Conservation (phyloP, 2,888 invertebrate genomes). For the Nephrotoma guestfalica region DNA sequence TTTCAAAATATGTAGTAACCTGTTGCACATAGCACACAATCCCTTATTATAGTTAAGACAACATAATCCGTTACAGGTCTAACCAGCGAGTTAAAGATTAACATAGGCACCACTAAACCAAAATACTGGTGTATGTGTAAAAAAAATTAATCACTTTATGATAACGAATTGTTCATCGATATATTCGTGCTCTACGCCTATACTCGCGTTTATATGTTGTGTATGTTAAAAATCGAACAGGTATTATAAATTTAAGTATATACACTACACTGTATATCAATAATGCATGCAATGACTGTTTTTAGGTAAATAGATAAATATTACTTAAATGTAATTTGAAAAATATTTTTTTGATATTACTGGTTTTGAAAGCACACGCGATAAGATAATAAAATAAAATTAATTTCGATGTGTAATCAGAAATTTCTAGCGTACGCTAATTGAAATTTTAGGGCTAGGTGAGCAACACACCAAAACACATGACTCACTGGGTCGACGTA, state of each 20-base stretch:
- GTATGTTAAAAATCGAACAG: background rate
- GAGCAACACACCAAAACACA: background rate
- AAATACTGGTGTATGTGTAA: too few species aligned
- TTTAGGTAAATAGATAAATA: background rate
- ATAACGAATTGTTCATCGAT: background rate
- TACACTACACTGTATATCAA: too few species aligned
- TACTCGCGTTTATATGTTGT: background rate
- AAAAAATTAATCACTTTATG: background rate
- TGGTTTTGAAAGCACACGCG: background rate
- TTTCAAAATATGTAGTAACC: background rate
- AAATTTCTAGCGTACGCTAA: background rate
- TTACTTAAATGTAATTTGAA: too few species aligned
- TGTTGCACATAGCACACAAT: background rate
- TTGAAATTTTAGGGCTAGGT: background rate
- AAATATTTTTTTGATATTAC: too few species aligned
- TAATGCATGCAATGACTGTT: background rate
- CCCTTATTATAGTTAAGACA: background rate
- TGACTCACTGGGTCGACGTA: background rate
- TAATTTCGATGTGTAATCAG: background rate
- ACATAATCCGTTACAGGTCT: background rate
- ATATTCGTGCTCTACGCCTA: background rate
- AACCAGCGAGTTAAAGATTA: too few species aligned
- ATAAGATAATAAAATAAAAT: background rate
- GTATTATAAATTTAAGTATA: background rate
- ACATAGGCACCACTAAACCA: too few species aligned